These are phyloP conservation scores for Sesia apiformis DNA, from an alignment of 2,888 invertebrate genomes.

Conservation along the genomic window DNA sequence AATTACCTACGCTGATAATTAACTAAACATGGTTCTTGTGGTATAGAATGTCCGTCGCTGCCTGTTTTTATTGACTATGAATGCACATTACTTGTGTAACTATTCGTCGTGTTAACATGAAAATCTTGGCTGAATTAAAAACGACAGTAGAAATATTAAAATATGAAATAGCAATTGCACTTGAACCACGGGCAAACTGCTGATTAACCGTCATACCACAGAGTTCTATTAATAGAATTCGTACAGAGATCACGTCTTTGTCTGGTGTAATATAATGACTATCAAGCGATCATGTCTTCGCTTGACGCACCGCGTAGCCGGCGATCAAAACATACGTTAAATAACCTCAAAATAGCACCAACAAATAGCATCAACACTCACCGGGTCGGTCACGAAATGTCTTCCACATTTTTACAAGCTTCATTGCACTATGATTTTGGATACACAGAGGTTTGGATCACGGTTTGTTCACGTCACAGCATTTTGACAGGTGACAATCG, in stretches of 20 bases:
- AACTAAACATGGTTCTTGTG: too few species aligned
- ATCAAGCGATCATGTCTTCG: slow-evolving; percentile 32
- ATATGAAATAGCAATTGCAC: slow-evolving; percentile 11
- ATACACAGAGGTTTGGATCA: slow-evolving; percentile 50
- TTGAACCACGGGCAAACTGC: slow-evolving; percentile 57
- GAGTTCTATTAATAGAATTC: slow-evolving; percentile 64
- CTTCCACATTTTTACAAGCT: slow-evolving; percentile 46
- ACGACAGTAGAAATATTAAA: background rate
- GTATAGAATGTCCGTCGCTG: too few species aligned
- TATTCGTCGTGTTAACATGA: background rate
- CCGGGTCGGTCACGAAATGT: slow-evolving; percentile 38
- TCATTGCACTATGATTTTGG: slow-evolving; percentile 37
- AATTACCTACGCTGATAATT: too few species aligned
- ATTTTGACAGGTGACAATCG: slow-evolving; percentile 62
- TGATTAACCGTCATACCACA: slow-evolving; percentile 65
- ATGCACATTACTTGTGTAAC: too few species aligned
- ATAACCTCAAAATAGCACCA: slow-evolving; percentile 51
- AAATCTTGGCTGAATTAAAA: background rate
- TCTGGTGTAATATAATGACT: slow-evolving; percentile 61
- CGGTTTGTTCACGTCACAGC: slow-evolving; percentile 45
- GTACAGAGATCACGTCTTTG: slow-evolving; percentile 70
- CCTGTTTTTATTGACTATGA: too few species aligned
- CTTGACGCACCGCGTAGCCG: slow-evolving; percentile 17
- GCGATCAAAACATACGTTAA: slow-evolving; percentile 45
- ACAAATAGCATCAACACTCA: slow-evolving; percentile 30